Evolutionary conservation across 2,797 vertebrate species (phyloP), one percentile per base, ranked within the genome.

Genomic region (Percopsis omiscomaycus): DNA sequence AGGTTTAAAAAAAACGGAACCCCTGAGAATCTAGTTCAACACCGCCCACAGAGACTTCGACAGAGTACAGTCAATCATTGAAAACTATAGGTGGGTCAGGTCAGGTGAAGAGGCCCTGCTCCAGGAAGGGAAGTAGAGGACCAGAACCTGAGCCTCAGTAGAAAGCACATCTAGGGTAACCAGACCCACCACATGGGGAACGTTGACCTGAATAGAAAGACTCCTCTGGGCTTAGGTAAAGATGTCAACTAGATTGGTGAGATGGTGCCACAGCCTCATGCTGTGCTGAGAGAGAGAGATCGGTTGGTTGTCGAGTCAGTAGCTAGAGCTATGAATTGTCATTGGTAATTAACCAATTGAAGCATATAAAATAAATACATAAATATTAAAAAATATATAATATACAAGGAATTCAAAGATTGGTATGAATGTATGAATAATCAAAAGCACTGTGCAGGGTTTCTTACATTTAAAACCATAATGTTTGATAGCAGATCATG

Each of bases 21-120:
- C 75, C 73, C 61, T 37, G 59, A 64, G 60, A 78, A 82, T 91
- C 86, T 84, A 11, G 55, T 90, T 91, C 75, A 69, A 75, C 65
- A 68, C 54, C 55, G 68, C 69, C 53, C 5, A 10, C 14, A 32
- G 47, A 66, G 66, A 11, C 12, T 71, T 16, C 13, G 65, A 59
- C 59, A 68, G 37, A 37, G 37, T 37, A 37, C 61, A 77, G 64
- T 59, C 66, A 50, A 64, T 62, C 68, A 47, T 54, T 51, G 67
- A 49, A 68, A 79, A 37, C 72, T 86, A 55, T 62, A 59, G 50
- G 54, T 59, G 46, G 71, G 69, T 82, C 72, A 80, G 60, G 64
- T 63, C 53, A 16, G 3, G 61, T 65, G 64, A 71, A 69, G 58
- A 65, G 70, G 70, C 60, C 9, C 47, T 66, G 68, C 55, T 69